A percentile compares a stretch with the other conserved stretches of the same genome.
Conservation (phyloP, 2,797 vertebrate genomes). For the Anguilla marmorata region DNA sequence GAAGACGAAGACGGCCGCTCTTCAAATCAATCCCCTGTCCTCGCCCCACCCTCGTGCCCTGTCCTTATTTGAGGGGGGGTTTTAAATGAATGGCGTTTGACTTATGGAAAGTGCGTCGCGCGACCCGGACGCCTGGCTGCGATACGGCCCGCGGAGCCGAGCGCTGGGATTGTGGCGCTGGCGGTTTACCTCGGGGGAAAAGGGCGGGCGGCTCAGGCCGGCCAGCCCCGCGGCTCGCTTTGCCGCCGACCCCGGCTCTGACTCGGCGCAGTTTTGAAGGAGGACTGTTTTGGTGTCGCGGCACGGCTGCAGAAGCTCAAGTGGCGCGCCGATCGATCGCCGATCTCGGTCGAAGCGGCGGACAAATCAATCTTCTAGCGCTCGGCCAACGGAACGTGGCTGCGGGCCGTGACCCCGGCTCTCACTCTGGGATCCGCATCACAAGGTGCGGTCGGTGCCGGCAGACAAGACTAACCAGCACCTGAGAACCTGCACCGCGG, state of each 20-base stretch:
- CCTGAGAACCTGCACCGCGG: not conserved
- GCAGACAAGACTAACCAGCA: not conserved
- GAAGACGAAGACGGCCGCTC: not conserved
- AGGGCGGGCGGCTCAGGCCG: not conserved
- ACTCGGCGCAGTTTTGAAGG: conserved; percentile 38
- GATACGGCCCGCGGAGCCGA: conserved; percentile 50
- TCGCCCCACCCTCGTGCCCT: not conserved
- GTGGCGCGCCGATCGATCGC: not conserved
- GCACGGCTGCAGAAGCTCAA: not conserved
- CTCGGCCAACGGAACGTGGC: not conserved
- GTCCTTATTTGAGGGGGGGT: conserved; percentile 24
- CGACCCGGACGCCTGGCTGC: conserved; percentile 45
- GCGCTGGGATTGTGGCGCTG: conserved; percentile 56
- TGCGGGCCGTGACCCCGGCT: not conserved
- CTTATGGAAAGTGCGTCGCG: conserved; percentile 48
- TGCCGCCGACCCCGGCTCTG: conserved; percentile 33
- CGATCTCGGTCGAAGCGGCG: not conserved
- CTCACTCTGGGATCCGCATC: not conserved
- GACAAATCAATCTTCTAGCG: not conserved
- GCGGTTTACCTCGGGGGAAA: conserved; percentile 54
- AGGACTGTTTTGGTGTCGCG: not conserved
- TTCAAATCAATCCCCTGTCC: not conserved
- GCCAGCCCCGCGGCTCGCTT: conserved; percentile 19
- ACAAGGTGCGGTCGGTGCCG: not conserved
- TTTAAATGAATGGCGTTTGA: conserved; percentile 53